These are phyloP conservation scores for Pygoscelis antarcticus DNA, from an alignment of 2,113 vertebrate species.

Conservation along the genomic window DNA sequence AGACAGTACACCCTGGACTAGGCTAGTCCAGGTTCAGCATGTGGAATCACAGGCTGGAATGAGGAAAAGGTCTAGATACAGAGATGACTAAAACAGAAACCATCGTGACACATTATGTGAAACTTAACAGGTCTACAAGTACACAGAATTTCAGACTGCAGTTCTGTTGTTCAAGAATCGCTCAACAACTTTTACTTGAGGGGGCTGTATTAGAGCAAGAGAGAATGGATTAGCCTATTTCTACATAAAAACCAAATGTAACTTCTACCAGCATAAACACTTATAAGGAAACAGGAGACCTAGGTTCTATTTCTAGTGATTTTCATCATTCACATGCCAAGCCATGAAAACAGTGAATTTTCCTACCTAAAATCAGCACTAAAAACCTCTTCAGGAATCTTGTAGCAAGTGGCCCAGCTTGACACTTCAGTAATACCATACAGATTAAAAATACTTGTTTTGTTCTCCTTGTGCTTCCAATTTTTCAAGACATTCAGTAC, in stretches of 20 bases:
- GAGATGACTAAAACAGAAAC: background rate
- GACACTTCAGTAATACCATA: conserved; percentile 97
- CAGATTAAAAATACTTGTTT: conserved; percentile 88
- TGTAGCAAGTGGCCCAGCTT: conserved; percentile 90
- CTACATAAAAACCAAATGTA: background rate
- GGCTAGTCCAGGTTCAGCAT: background rate
- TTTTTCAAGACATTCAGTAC: conserved; percentile 73
- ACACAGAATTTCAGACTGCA: background rate
- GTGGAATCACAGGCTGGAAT: background rate
- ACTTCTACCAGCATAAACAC: background rate
- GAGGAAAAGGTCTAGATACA: background rate
- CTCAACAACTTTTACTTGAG: background rate
- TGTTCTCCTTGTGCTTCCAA: conserved; percentile 87
- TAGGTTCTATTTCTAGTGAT: background rate
- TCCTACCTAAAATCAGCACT: conserved; percentile 64
- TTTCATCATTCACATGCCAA: background rate
- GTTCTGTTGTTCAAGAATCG: background rate
- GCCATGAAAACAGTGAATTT: background rate
- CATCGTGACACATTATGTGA: background rate
- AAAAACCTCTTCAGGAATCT: conserved; percentile 79
- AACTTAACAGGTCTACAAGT: background rate
- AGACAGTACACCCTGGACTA: background rate
- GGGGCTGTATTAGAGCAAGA: background rate
- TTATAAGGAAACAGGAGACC: background rate
- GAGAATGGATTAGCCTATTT: background rate